phyloP scores from a whole-genome alignment of 2,888 invertebrate species.

The Agrotis segetum region DNA sequence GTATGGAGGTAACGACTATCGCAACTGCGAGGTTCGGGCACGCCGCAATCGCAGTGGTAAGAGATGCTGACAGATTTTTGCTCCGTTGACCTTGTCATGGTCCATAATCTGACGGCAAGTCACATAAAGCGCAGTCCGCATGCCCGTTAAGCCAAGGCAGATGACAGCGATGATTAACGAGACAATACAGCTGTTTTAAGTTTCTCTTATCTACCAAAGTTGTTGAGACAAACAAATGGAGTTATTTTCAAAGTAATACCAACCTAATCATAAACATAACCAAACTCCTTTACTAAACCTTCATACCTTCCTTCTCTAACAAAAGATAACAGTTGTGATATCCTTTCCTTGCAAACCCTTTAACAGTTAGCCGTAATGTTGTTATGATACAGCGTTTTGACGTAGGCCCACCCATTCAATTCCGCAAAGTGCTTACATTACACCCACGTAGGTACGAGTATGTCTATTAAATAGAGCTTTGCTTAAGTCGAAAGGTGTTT shows the following conservation, averaged over 20 bases:
- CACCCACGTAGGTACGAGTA: slow-evolving; percentile 33
- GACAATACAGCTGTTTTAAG: neutral
- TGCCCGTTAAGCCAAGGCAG: too few species aligned
- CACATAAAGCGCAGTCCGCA: too few species aligned
- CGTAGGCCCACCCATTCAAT: slow-evolving; percentile 66
- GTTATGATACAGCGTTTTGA: slow-evolving; percentile 61
- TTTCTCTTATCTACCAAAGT: neutral
- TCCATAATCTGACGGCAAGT: too few species aligned
- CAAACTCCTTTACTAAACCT: neutral
- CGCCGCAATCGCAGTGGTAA: too few species aligned
- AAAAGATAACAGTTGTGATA: slow-evolving; percentile 46
- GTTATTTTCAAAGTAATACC: neutral
- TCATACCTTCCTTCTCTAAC: neutral
- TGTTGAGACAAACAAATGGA: neutral
- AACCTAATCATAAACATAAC: neutral
- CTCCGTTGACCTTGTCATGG: too few species aligned
- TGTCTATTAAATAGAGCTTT: slow-evolving; percentile 41
- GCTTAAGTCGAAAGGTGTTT: slow-evolving; percentile 15
- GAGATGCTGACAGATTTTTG: too few species aligned
- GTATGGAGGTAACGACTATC: too few species aligned
- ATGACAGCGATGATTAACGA: too few species aligned
- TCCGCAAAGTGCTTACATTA: slow-evolving; percentile 65
- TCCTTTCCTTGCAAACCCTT: slow-evolving; percentile 51
- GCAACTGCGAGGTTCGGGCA: too few species aligned
- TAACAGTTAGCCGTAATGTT: slow-evolving; percentile 67